Evolutionary conservation across 1,140 invertebrate species (phyloP).

Genomic region (Caerostris darwini): DNA sequence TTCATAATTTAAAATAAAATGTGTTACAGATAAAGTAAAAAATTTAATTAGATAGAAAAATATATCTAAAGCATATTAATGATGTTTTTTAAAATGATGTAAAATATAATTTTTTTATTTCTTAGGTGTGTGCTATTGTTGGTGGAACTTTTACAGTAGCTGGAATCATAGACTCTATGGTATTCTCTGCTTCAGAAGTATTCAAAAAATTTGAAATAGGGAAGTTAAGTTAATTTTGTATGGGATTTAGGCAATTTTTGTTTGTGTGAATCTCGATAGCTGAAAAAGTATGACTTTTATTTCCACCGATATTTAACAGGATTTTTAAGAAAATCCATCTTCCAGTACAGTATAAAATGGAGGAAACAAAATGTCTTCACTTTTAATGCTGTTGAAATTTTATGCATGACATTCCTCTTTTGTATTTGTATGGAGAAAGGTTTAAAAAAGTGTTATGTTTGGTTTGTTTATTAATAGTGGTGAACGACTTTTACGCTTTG

Average conservation of each 20-base stretch:
- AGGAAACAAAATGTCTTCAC: not conserved
- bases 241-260: not conserved
- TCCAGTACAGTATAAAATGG: conserved; percentile 49
- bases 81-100: too few species aligned
- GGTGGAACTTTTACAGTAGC: conserved; percentile 88
- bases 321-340: conserved; percentile 58
- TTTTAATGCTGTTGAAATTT: conserved; percentile 35
- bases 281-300: conserved; percentile 44
- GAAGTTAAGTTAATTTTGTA: conserved; percentile 81
- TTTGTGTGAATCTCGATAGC: conserved; percentile 62
- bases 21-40: too few species aligned
- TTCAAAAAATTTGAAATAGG: conserved; percentile 85
- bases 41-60: too few species aligned
- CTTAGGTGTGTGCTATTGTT: conserved; percentile 87
- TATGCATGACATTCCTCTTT: conserved; percentile 44
- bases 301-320: conserved; percentile 35
- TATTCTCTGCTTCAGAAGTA: conserved; percentile 85
- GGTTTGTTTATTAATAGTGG: not conserved
- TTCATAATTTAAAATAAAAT: too few species aligned
- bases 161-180: conserved; percentile 85
- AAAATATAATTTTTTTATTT: conserved; percentile 70
- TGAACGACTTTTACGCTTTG: not conserved
- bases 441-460: conserved; percentile 39
- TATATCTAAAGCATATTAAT: too few species aligned
- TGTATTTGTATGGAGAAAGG: not conserved